Evolutionary conservation across 1,140 invertebrate species (phyloP), one percentile per base, ranked within the genome.

Genomic region (Oncopodura yosiiana): DNA sequence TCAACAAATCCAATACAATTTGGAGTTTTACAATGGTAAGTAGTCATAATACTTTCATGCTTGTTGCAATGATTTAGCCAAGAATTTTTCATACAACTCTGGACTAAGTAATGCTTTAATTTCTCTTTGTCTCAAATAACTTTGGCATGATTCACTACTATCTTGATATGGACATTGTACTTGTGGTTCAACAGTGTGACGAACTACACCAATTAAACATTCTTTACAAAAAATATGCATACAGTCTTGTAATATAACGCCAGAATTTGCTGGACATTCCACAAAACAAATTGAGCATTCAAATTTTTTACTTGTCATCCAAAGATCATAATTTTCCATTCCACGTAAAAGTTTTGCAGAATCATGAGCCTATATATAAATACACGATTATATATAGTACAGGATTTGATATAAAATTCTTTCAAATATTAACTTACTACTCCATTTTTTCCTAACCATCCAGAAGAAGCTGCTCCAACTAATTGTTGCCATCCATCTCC

Each of bases 21-120:
- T 0, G 82, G 78, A 0, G 87, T 89, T 69, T 88, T 87, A 70
- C 91, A 95, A 66, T 94, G 90, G 70, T 91, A 92, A 18, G 87
- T 81, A 21, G 77, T 73, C 29, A 83, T 84, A 59, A 80, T 81
- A 67, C 80, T 84, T 70, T 92, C 87, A 8, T 88, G 89, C 56
- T 82, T 78, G n/a, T 79, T 74, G 21, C n/a, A 93, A 75, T 14
- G 87, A 85, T 62, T 83, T 65, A 37, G 70, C 66, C 0, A 77
- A 63, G 62, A 71, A 71, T 18, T 69, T 69, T 41, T 74, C 69
- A 65, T 70, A 77, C 6, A 70, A 59, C 24, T 74, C 69, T 9
- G 48, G 32, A 18, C 24, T 23, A 43, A 24, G 68, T 68, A 77
- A 75, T n/a, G 69, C 70, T 68, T 71, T 73, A 41, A 78, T 70